Evolutionary conservation across 2,113 vertebrate genomes (phyloP), one percentile per base, ranked within the genome.

Genomic region (Choloepus hoffmanni): DNA sequence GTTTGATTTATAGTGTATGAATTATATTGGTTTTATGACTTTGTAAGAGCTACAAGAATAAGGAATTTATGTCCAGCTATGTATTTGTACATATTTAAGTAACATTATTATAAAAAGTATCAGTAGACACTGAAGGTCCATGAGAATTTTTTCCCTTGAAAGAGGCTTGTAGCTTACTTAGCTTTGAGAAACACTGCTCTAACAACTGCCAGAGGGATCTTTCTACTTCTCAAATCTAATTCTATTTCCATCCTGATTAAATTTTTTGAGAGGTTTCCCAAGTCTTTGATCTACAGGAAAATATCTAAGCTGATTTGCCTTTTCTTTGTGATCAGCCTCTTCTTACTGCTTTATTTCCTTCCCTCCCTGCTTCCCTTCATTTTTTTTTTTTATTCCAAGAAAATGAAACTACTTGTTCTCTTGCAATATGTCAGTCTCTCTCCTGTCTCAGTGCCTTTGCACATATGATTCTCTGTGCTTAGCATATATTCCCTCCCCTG

Each of bases 31-130:
- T 68, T 92, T 92, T 81, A 19, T 81, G 70, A 73, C 63, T 82
- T 0, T 60, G 1, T 67, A 55, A 88, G 62, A 72, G 65, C n/a
- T 63, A n/a, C 11, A 67, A 93, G 68, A 96, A 23, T 53, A 84
- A 36, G 55, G 43, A 67, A 2, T 73, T 33, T 86, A 45, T 85
- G 65, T 83, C 18, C 78, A 92, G 15, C 89, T 84, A 50, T 12
- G 43, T 81, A 83, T 79, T 88, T 91, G 53, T 77, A 67, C 11
- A 70, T 65, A 82, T 63, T 74, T 92, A 90, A 72, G 30, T 72
- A 94, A 70, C 30, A 70, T 89, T 94, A 45, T 83, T 79, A 88
- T 84, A 87, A 70, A 90, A 94, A 92, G 14, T 96, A 73, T 95
- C 55, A 89, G 28, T 5, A 18, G 24, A 48, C 40, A 77, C 79